Base-by-base conservation (phyloP, 2,797 vertebrate genomes). In the Microcaecilia unicolor region DNA sequence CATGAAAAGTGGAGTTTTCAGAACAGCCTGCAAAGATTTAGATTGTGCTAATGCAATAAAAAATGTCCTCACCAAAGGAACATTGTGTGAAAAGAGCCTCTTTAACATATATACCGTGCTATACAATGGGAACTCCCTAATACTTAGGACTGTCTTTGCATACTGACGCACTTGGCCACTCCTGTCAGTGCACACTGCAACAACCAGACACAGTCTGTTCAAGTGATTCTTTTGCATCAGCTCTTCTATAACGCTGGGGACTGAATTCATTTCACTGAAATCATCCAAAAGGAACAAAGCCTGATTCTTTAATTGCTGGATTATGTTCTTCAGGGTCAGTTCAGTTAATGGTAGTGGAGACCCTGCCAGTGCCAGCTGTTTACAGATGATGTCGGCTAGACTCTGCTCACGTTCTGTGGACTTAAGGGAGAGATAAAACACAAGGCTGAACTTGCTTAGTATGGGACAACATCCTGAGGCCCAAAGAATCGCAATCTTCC, bases 271-370 rank as follows among this genome's bases (percentile, higher is more conserved):
- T 4, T 50, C 45, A 18, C 15, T 51, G 11, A 44, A 70, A 31
- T 64, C 53, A 47, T 70, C 67, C 41, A 70, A 12, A n/a, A 74
- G 55, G 28, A 73, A 33, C 8, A 70, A 31, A n/a, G 62, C 48
- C 25, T 55, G 56, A 1, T 57, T 45, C 31, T 49, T 55, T 9
- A 71, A 23, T 7, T 35, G 30, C 18, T 30, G 35, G 24, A 60
- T 33, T 7, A 47, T 12, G 3, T 26, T 40, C 24, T 9, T 25
- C 16, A 72, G 19, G 24, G 18, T 10, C 12, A n/a, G 30, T 37
- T 67, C 54, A 22, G 40, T 46, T 9, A 63, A 11, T 9, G 23
- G 12, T 16, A 14, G 32, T 29, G 17, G 19, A 31, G 29, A 29
- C 22, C 27, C 36, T 12, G 42, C 29, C 15, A 62, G 42, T 12